Base-by-base conservation (phyloP, 2,797 vertebrate genomes). In the Takifugu ocellatus region DNA sequence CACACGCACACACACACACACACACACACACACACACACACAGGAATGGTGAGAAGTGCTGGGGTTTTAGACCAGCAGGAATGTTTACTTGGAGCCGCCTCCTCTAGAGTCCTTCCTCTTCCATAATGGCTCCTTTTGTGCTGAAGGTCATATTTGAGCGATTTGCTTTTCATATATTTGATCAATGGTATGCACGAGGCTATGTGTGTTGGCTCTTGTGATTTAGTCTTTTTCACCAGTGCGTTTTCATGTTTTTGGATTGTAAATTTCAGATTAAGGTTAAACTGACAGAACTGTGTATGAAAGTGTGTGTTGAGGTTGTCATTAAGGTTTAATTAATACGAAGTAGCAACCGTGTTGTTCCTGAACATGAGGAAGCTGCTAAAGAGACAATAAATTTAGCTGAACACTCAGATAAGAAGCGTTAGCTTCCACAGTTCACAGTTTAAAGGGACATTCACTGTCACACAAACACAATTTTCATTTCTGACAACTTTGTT, bases 111-210 rank as follows among this genome's bases (percentile, higher is more conserved):
- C 79, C 73, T 82, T 84, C 79, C 73, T 82, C 54, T 56, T 70
- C 56, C 59, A 71, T 70, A 72, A 72, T 61, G 57, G 70, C 64
- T n/a, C 59, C 78, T 72, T 84, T 85, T 84, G 82, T 83, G 61
- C 17, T 12, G 66, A 74, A 74, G 79, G 73, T 82, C 74, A 70
- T 48, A 72, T 85, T 69, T 79, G 64, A 79, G 62, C 47, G 64
- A 61, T 72, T 65, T 66, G 68, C 58, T 66, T 84, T 71, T 68
- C 56, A 58, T 47, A 51, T 69, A 17, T 75, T 77, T 74, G 66
- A 74, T 79, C 66, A 61, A 69, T 66, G 49, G 49, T 33, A 6
- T 5, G 1, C 29, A 31, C 21, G 36, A 49, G 33, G 47, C 9
- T 10, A 10, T 10, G 31, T 33, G 31, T 33, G 31, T 33, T 21